Percentiles rank a stretch among this genome's conserved stretches.
Conservation (phyloP, 2,888 invertebrate species). For the Orthosia gracilis region DNA sequence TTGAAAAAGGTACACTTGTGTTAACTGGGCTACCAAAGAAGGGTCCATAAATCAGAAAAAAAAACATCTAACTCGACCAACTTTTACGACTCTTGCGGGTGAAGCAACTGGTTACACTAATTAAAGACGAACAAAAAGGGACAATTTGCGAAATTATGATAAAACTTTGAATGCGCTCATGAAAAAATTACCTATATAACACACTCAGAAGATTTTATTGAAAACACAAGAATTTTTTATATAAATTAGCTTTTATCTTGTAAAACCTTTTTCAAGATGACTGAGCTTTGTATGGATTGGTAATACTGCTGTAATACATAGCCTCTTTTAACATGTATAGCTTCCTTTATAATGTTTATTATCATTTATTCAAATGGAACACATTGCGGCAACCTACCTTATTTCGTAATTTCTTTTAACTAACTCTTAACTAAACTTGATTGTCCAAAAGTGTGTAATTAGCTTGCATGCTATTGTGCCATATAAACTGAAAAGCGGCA, state of each 20-base stretch:
- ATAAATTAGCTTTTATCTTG: neutral
- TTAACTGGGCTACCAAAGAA: constrained; percentile 1
- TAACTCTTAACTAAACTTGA: neutral
- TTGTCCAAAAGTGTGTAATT: neutral
- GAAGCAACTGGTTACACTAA: constrained; percentile 53
- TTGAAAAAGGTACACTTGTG: neutral
- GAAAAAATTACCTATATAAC: constrained; percentile 5
- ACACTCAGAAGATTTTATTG: neutral
- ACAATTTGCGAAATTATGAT: constrained; percentile 18
- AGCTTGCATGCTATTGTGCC: no score
- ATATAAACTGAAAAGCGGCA: no score
- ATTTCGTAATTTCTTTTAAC: neutral
- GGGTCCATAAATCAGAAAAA: constrained; percentile 31
- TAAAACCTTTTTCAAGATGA: constrained; percentile 36
- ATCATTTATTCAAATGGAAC: constrained; percentile 15
- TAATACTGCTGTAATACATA: neutral
- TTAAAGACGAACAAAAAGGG: constrained; percentile 22
- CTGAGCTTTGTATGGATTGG: neutral
- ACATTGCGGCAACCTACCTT: neutral
- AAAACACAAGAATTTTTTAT: neutral
- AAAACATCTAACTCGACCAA: constrained; percentile 29
- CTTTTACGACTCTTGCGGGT: constrained; percentile 30
- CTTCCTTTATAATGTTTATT: constrained; percentile 13
- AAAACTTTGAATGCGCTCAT: constrained; percentile 7
- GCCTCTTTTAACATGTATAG: constrained; percentile 13